These are phyloP conservation scores for Dusona sp. DNA, from an alignment of 2,888 invertebrate genomes.

Conservation along the genomic window DNA sequence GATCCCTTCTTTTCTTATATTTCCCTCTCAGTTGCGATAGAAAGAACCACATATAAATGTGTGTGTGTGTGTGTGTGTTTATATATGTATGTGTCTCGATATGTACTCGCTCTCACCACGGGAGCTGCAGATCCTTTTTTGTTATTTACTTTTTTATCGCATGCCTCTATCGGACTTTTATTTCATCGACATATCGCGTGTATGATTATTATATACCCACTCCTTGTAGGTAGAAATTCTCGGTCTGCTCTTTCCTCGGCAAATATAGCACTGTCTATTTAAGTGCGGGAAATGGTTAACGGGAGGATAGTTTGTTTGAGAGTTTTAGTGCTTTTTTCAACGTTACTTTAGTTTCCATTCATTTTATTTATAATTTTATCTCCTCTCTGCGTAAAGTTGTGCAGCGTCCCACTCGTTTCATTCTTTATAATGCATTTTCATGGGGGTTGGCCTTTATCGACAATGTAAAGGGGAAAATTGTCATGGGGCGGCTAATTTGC, in stretches of 20 bases:
- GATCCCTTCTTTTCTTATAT: slow-evolving; percentile 75
- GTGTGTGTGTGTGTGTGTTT: slow-evolving; percentile 17
- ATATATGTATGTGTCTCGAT: slow-evolving; percentile 7
- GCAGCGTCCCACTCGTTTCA: background rate
- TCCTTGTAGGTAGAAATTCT: background rate
- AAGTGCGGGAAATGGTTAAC: background rate
- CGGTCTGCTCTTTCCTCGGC: background rate
- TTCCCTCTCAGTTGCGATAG: slow-evolving; percentile 70
- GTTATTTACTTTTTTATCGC: slow-evolving; percentile 29
- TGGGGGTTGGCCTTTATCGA: slow-evolving; percentile 40
- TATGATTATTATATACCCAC: slow-evolving; percentile 23
- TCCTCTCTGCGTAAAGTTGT: background rate
- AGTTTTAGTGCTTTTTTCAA: background rate
- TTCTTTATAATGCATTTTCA: slow-evolving; percentile 20
- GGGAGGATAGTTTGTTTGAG: background rate
- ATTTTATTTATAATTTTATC: background rate
- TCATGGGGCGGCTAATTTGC: slow-evolving; percentile 63
- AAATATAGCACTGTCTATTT: background rate
- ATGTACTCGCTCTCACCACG: slow-evolving; percentile 17
- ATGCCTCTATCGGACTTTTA: slow-evolving; percentile 32
- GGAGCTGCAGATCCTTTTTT: slow-evolving; percentile 26
- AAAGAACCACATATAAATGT: slow-evolving; percentile 31
- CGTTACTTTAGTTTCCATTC: background rate
- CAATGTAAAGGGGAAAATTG: slow-evolving; percentile 28
- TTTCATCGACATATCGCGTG: slow-evolving; percentile 34